A percentile compares a stretch with the other conserved stretches of the same genome.
Evolutionary conservation across 2,113 vertebrate genomes (phyloP).

Genomic region (Salvelinus sp.): DNA sequence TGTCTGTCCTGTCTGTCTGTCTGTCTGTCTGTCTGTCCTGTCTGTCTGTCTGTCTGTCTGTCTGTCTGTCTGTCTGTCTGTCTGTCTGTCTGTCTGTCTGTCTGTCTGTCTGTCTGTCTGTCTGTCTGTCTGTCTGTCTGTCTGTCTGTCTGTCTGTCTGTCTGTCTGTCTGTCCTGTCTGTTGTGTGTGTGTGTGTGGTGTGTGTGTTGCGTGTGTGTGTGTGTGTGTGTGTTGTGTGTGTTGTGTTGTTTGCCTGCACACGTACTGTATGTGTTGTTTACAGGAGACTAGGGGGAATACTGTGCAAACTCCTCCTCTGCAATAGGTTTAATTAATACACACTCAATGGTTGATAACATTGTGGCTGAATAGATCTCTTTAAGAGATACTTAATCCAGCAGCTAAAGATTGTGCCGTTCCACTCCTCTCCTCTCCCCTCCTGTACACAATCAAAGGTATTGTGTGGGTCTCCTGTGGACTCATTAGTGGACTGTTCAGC

Average conservation of each 20-base stretch:
- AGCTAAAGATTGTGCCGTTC: slow-evolving; percentile 67
- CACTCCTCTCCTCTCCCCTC: slow-evolving; percentile 44
- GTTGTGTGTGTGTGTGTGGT: too few relatives aligned
- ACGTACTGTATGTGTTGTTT: slow-evolving; percentile 5
- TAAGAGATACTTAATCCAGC: slow-evolving; percentile 76
- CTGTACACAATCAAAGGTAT: slow-evolving; percentile 71
- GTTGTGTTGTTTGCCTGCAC: slow-evolving; percentile 2
- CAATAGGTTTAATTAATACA: slow-evolving; percentile 76
- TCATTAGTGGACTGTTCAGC: slow-evolving; percentile 72
- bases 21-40: neutral
- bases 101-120: neutral
- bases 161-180: too few relatives aligned
- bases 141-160: neutral
- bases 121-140: too few relatives aligned
- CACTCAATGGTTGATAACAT: slow-evolving; percentile 69
- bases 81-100: neutral
- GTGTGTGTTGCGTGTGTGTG: neutral
- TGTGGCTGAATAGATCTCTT: slow-evolving; percentile 73
- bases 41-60: neutral
- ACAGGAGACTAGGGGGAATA: slow-evolving; percentile 34
- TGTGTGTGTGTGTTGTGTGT: neutral
- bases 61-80: too few relatives aligned
- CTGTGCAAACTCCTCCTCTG: slow-evolving; percentile 54
- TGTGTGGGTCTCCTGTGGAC: slow-evolving; percentile 71
- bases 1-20: too few relatives aligned